Conservation (phyloP, 1,140 invertebrate species). For the Conus betulinus region DNA sequence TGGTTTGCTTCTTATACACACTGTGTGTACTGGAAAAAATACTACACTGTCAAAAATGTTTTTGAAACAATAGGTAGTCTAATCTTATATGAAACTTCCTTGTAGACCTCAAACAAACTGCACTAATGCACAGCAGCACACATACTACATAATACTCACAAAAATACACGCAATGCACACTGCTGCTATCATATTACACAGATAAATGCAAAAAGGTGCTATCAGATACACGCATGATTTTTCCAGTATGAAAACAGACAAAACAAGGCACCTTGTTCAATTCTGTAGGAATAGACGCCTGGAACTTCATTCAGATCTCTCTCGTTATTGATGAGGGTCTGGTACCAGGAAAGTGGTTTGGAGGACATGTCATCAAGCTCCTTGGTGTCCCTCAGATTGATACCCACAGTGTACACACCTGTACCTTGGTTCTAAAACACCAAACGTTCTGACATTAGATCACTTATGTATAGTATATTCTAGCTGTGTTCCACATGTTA, state of each 20-base stretch:
- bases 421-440: slow-evolving; percentile 35
- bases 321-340: slow-evolving; percentile 41
- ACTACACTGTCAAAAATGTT: too few relatives aligned
- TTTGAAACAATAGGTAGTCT: too few relatives aligned
- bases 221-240: neutral
- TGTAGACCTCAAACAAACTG: too few relatives aligned
- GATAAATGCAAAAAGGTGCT: too few relatives aligned
- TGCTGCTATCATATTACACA: neutral
- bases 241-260: neutral
- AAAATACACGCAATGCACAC: neutral
- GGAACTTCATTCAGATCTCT: slow-evolving; percentile 49
- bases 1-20: too few relatives aligned
- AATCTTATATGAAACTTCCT: too few relatives aligned
- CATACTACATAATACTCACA: slow-evolving; percentile 46
- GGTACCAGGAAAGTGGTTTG: slow-evolving; percentile 53
- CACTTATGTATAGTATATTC: too few relatives aligned
- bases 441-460: neutral
- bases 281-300: slow-evolving; percentile 42
- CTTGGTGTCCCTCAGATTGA: slow-evolving; percentile 48
- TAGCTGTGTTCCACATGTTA: too few relatives aligned
- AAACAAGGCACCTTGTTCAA: slow-evolving; percentile 40
- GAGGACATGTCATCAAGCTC: slow-evolving; percentile 62
- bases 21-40: too few relatives aligned
- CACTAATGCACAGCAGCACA: neutral
- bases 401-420: slow-evolving; percentile 37